Evolutionary conservation across 2,113 vertebrate genomes (phyloP), one percentile per base, ranked within the genome.

Genomic region (Syngnathus floridae): DNA sequence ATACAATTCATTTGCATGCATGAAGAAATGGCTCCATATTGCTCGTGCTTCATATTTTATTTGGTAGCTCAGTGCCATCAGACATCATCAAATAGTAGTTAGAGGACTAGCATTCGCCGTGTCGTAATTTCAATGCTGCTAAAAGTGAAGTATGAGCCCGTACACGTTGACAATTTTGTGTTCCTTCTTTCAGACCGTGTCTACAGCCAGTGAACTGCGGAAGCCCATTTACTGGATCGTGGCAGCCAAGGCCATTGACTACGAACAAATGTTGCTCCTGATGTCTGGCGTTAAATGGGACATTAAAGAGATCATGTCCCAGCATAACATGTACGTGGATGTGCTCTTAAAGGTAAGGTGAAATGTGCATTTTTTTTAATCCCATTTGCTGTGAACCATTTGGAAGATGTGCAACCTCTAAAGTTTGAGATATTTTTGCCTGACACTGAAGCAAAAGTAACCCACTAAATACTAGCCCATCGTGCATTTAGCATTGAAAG

Each of bases 161-260:
- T 9, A 2, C 40, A 12, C 9, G 12, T 11, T 41, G 11, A 41
- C 40, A 12, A 12, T 41, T 1, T 9, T 9, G 2, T 4, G 43
- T 46, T 80, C 22, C 73, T 66, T 75, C 46, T 75, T 2, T 64
- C 87, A 99, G 97, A 99, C 97, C 0, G 95, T 99, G 66, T 97
- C 96, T 63, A 99, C 95, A 63, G 95, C 96, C 81, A 95, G 93
- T 66, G 97, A 99, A 79, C 91, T 99, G 5, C 92, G 97, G 45
- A 98, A 99, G 79, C 97, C 96, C 3, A 97, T 98, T 77, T 99
- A 99, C 84, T 99, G 97, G 97, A 96, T 99, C 26, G 95, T 99
- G 74, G 97, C 97, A 45, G 97, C 95, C 70, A 98, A 96, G 90
- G 96, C 97, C 77, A 97, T 99, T 64, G 96, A 99, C 85, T 99